phyloP scores from a whole-genome alignment of 1,140 invertebrate species.

The Glossosoma conforme region DNA sequence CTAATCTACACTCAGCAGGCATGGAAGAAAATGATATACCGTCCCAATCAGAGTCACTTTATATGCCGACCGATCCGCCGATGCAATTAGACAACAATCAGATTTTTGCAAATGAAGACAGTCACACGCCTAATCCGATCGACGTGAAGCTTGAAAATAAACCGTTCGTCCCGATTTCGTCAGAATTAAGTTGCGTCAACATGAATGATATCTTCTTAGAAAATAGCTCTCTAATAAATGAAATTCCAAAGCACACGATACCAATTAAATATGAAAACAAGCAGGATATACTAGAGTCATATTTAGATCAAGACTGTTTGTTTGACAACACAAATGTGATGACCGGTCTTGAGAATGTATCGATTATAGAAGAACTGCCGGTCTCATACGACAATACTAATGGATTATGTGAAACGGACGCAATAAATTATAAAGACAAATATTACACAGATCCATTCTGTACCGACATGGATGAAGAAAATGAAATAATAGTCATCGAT shows the following conservation, averaged over 20 bases:
- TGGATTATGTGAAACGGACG: neutral
- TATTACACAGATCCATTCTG: neutral
- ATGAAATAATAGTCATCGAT: constrained; percentile 26
- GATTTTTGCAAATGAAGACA: constrained; percentile 1
- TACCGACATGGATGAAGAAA: constrained; percentile 1
- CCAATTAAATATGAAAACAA: constrained; percentile 23
- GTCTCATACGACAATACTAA: constrained; percentile 15
- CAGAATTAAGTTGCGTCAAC: constrained; percentile 14
- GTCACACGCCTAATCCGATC: constrained; percentile 5
- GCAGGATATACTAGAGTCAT: constrained; percentile 2
- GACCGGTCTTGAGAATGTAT: constrained; percentile 11
- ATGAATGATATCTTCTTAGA: constrained; percentile 9
- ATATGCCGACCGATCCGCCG: neutral
- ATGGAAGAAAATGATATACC: constrained; percentile 3
- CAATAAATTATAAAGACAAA: constrained; percentile 4
- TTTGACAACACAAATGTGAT: constrained; percentile 8
- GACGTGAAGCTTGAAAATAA: constrained; percentile 18
- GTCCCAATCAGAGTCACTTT: neutral
- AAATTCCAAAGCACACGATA: constrained; percentile 17
- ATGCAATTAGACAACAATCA: neutral
- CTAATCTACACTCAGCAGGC: constrained; percentile 9
- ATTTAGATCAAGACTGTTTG: constrained; percentile 8
- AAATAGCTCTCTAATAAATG: constrained; percentile 7
- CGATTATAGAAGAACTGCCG: constrained; percentile 17
- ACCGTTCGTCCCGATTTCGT: constrained; percentile 9